Base-by-base conservation (phyloP, 2,797 vertebrate genomes). In the Lepus townsendii region DNA sequence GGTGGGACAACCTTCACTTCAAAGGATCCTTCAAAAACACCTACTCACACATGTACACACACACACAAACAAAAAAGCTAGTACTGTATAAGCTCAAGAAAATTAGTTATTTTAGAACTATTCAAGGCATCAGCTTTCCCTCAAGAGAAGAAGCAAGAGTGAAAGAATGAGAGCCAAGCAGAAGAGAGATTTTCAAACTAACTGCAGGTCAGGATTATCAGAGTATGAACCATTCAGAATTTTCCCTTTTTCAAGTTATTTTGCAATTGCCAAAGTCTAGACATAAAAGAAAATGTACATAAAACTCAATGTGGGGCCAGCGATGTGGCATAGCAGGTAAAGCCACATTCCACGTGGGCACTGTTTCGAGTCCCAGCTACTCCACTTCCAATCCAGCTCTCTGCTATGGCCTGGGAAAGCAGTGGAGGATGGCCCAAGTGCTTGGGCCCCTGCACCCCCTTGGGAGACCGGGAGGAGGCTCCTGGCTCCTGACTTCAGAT, bases 131-230 rank as follows among this genome's bases (percentile, higher is more conserved):
- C 78, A 79, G 19, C 38, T 83, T 88, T 92, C 71, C 71, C 78
- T 96, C 62, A 80, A 62, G 19, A 92, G 20, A 78, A 73, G 0
- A 88, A 30, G 57, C 8, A 91, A 92, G 47, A 50, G 68, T 73
- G 24, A 77, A 75, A 92, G 30, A 83, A 5, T 27, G 42, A 91
- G 68, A 66, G 14, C 20, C 47, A 77, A 90, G 35, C 35, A 42
- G 65, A 93, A 95, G 57, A 88, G 30, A 71, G 10, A 83, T 35
- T 93, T 89, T 94, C 77, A 94, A 95, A 83, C n/a, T 93, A 88
- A 89, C 14, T 93, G 10, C 68, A 94, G 75, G 10, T 66, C 52
- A 89, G 24, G 14, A 72, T 72, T 77, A 75, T 62, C 30, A 88
- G 69, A 83, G 14, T 47, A 65, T 50, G 30, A 7, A 72, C 24